Base-by-base conservation (phyloP, 2,888 invertebrate genomes). In the Petrophora chlorosata region DNA sequence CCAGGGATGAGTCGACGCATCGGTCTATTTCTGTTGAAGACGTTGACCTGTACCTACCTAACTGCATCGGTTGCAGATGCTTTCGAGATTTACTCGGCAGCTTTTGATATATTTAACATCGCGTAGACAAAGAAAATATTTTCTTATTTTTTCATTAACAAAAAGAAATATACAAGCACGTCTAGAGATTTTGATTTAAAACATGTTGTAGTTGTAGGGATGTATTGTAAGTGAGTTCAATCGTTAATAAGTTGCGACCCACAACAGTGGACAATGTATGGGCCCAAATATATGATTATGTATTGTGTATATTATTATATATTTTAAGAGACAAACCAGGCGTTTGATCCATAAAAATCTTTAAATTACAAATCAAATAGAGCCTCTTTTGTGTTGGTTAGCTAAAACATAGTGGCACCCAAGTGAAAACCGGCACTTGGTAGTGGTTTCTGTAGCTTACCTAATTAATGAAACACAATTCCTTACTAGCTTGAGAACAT, bases 21-120 rank as follows among this genome's bases (percentile, higher is more conserved):
- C 63, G 59, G 59, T 74, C 82, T 89, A 88, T 89, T 89, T 87
- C 73, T 73, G 82, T 65, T 59, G 50, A 67, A 86, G 85, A 77
- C 89, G 82, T 87, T 89, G 89, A 89, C 89, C 89, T 78, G 42
- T 35, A 56, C 43, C 63, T 65, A 62, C 43, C 63, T 65, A 62
- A 65, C 61, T 76, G 72, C 72, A 75, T 62, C 67, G 54, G 66
- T 61, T 62, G 62, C 63, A 60, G 63, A 77, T 79, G 76, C 76
- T 76, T 61, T 65, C 67, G 59, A 53, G 60, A 70, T 71, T 61
- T 63, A 53, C 55, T 63, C 53, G 56, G 50, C 50, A 22, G 9
- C 26, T 25, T 15, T 22, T 34, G 23, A 25, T 33, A 13, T 15
- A 12, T 14, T 23, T 30, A 38, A 30, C 35, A 14, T 39, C 29